A percentile compares a stretch with the other conserved stretches of the same genome.
phyloP scores from a whole-genome alignment of 1,140 invertebrate species.

The Campodea augens region DNA sequence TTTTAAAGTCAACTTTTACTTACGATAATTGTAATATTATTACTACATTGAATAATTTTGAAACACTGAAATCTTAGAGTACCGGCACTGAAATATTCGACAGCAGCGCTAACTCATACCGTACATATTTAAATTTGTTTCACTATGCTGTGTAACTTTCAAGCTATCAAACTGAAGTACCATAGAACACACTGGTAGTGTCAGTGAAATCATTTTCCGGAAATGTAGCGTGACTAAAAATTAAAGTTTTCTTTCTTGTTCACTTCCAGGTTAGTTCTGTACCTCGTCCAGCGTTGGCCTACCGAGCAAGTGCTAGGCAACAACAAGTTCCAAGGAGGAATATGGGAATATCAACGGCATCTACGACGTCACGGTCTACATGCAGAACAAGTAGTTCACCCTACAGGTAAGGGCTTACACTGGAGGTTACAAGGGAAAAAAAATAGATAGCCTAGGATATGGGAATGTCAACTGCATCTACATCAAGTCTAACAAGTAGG shows the following conservation, averaged over 20 bases:
- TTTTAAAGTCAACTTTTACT: too few relatives aligned
- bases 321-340: slow-evolving; percentile 44
- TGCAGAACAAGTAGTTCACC: slow-evolving; percentile 85
- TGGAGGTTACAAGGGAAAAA: slow-evolving; percentile 10
- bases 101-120: background rate
- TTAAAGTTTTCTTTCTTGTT: slow-evolving; percentile 5
- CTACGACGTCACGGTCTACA: slow-evolving; percentile 80
- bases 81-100: too few relatives aligned
- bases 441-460: slow-evolving; percentile 13
- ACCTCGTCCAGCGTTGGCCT: slow-evolving; percentile 61
- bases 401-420: slow-evolving; percentile 37
- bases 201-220: slow-evolving; percentile 4
- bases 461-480: slow-evolving; percentile 6
- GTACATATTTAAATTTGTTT: slow-evolving; percentile 2
- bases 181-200: background rate
- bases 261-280: slow-evolving; percentile 13
- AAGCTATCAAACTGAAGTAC: background rate
- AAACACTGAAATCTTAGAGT: too few relatives aligned
- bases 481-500: too few relatives aligned
- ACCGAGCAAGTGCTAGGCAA: slow-evolving; percentile 34
- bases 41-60: too few relatives aligned
- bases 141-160: background rate
- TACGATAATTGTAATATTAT: too few relatives aligned
- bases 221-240: slow-evolving; percentile 8
- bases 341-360: slow-evolving; percentile 86